These are phyloP conservation scores for Grammomys surdaster DNA, from an alignment of 2,113 vertebrate species.

Conservation along the genomic window DNA sequence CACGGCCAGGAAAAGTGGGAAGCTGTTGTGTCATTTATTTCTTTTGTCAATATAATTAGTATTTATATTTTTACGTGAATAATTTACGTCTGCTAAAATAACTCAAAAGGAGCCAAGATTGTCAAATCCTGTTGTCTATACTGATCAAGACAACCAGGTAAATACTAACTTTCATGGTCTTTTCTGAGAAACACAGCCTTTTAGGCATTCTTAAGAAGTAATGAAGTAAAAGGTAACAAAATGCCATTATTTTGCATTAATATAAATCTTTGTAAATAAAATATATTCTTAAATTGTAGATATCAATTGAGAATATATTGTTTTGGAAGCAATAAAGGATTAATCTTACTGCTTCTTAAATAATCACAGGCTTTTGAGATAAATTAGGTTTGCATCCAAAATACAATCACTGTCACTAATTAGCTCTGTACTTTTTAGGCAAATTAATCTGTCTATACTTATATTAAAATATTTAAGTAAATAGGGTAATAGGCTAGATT, in stretches of 20 bases:
- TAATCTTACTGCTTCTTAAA: neutral
- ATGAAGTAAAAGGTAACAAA: constrained; percentile 44
- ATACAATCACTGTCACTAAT: neutral
- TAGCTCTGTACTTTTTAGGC: neutral
- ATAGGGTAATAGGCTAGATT: neutral
- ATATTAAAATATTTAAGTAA: neutral
- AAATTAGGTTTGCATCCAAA: constrained; percentile 11
- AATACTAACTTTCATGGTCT: constrained; percentile 9
- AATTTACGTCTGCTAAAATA: constrained; percentile 63
- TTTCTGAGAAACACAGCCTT: neutral
- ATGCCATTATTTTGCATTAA: constrained; percentile 10
- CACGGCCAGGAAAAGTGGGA: neutral
- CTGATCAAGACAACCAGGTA: constrained; percentile 40
- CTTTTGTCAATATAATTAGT: constrained; percentile 15
- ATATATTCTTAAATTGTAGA: neutral
- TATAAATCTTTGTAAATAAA: constrained; percentile 51
- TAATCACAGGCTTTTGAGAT: neutral
- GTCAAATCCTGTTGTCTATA: constrained; percentile 11
- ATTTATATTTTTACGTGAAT: constrained; percentile 60
- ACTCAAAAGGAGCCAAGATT: constrained; percentile 27
- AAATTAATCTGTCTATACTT: neutral
- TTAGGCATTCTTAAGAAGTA: neutral
- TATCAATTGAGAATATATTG: neutral
- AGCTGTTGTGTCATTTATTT: constrained; percentile 4
- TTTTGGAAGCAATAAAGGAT: neutral